These are phyloP conservation scores for Pyrocephalus nanus DNA, from an alignment of 2,797 vertebrate species.

Conservation along the genomic window DNA sequence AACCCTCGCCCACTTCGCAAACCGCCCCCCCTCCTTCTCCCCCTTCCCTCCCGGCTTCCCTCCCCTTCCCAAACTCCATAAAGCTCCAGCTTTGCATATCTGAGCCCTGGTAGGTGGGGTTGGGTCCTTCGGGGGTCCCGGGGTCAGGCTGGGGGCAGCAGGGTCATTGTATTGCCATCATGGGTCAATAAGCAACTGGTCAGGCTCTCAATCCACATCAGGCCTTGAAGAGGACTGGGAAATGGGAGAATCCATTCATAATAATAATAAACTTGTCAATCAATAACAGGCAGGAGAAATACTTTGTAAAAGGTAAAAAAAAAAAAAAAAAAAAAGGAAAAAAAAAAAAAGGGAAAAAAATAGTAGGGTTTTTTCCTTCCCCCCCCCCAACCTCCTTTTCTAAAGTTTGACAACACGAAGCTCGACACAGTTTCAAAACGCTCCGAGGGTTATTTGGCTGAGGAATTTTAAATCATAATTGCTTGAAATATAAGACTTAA, in stretches of 20 bases:
- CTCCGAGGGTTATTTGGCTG: background rate
- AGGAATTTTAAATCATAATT: background rate
- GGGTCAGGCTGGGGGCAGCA: constrained; percentile 62
- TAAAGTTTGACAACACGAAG: background rate
- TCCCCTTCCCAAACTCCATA: background rate
- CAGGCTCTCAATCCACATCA: constrained; percentile 61
- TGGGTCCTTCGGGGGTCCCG: constrained; percentile 55
- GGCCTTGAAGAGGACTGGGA: constrained; percentile 61
- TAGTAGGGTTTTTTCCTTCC: background rate
- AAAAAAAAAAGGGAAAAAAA: background rate
- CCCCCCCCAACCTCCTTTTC: background rate
- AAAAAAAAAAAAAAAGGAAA: background rate
- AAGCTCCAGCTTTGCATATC: constrained; percentile 27
- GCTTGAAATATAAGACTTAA: background rate
- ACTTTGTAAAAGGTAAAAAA: background rate
- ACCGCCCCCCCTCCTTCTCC: background rate
- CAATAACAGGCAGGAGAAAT: constrained; percentile 50
- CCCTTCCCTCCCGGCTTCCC: too few relatives aligned
- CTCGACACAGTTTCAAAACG: background rate
- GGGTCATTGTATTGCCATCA: constrained; percentile 65
- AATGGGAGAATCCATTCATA: constrained; percentile 65
- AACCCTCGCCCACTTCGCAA: background rate
- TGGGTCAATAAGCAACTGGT: constrained; percentile 68
- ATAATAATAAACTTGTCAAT: constrained; percentile 67
- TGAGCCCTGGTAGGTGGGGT: constrained; percentile 12